Percentiles rank a stretch among this genome's conserved stretches.
Conservation (phyloP, 2,797 vertebrate genomes). For the Coccyzus lansbergi region DNA sequence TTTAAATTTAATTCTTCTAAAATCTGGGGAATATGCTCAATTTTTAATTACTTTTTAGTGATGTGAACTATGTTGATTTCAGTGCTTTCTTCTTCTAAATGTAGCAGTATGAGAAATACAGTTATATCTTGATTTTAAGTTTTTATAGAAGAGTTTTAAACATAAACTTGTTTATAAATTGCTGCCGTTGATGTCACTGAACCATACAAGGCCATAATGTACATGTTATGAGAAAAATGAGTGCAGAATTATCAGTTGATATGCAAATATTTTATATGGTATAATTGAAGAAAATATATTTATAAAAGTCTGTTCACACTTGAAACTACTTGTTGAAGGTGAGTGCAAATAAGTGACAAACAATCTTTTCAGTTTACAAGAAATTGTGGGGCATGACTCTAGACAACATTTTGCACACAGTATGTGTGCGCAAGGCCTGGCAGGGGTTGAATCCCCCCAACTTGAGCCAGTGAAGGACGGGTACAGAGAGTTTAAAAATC, state of each 20-base stretch:
- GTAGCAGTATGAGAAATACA: neutral
- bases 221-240: neutral
- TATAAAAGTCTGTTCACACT: neutral
- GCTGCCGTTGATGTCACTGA: neutral
- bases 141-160: neutral
- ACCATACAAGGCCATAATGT: neutral
- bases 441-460: no score
- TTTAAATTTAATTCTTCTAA: conserved; percentile 12
- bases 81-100: neutral
- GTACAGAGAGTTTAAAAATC: no score
- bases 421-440: no score
- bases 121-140: neutral
- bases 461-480: no score
- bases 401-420: neutral
- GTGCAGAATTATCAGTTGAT: neutral
- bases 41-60: neutral
- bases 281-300: neutral
- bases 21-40: neutral
- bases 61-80: neutral
- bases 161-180: neutral
- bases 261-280: neutral
- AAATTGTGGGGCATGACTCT: neutral
- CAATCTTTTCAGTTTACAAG: neutral
- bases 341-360: neutral
- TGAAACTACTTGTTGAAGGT: neutral